These are phyloP conservation scores for Amphilophus citrinellus DNA, from an alignment of 2,113 vertebrate species.

Conservation along the genomic window DNA sequence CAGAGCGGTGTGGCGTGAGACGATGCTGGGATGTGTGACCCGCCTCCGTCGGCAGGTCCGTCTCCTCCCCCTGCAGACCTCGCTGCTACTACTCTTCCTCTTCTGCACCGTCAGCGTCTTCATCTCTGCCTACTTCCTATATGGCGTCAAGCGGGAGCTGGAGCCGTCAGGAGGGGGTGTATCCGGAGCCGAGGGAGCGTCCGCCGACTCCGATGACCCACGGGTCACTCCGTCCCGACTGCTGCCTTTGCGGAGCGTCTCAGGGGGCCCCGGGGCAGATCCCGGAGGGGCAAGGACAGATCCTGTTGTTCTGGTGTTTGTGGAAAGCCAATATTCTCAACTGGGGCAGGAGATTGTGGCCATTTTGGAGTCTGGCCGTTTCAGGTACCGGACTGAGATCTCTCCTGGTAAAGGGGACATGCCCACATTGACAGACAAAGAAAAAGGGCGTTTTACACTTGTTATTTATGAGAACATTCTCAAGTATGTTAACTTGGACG, in stretches of 20 bases:
- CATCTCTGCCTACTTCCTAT: constrained; percentile 97
- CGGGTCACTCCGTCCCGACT: constrained; percentile 89
- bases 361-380: constrained; percentile 95
- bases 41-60: constrained; percentile 92
- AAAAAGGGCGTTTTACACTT: constrained; percentile 92
- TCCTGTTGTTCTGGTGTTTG: constrained; percentile 95
- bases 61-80: constrained; percentile 94
- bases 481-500: constrained; percentile 97
- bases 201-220: constrained; percentile 86
- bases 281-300: constrained; percentile 88
- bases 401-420: constrained; percentile 97
- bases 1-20: constrained; percentile 71
- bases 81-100: constrained; percentile 92
- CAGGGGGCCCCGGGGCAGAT: constrained; percentile 77
- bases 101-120: constrained; percentile 97
- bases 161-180: constrained; percentile 88
- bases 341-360: constrained; percentile 98
- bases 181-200: constrained; percentile 80
- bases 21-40: constrained; percentile 85
- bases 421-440: constrained; percentile 95
- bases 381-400: constrained; percentile 95
- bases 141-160: constrained; percentile 94
- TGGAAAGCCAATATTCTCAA: constrained; percentile 98
- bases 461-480: constrained; percentile 98
- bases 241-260: constrained; percentile 83